phyloP scores from a whole-genome alignment of 2,797 vertebrate genomes.

The Rallus crepitans region DNA sequence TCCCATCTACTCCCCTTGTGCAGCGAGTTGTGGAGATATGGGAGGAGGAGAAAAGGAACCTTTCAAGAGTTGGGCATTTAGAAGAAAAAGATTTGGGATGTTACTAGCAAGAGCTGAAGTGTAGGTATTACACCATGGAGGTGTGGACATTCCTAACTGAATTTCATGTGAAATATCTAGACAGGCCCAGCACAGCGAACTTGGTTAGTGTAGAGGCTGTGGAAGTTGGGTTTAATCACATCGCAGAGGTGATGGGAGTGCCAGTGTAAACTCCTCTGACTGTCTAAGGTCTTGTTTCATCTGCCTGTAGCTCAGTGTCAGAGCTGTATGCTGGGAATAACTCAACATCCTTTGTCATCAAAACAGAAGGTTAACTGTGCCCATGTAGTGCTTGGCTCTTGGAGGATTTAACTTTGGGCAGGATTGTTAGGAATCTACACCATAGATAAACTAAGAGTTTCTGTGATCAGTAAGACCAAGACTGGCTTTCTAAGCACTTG shows the following conservation, averaged over 20 bases:
- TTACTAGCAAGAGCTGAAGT: background rate
- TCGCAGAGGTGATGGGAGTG: background rate
- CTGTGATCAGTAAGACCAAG: background rate
- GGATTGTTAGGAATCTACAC: background rate
- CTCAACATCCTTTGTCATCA: background rate
- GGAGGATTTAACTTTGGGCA: background rate
- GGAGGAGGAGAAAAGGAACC: background rate
- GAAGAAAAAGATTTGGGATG: background rate
- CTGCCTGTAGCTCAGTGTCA: background rate
- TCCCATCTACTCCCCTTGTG: background rate
- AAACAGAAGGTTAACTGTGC: rapidly evolving
- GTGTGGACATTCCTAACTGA: background rate
- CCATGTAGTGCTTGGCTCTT: background rate
- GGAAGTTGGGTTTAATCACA: background rate
- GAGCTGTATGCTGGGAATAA: background rate
- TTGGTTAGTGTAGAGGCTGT: background rate
- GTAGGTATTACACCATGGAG: background rate
- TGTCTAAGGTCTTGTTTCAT: background rate
- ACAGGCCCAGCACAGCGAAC: background rate
- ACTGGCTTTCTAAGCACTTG: background rate
- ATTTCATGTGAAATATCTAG: background rate
- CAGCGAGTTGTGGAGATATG: background rate
- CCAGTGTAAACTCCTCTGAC: background rate
- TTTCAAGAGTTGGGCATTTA: background rate
- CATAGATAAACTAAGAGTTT: background rate